Evolutionary conservation across 2,888 invertebrate genomes (phyloP).

Genomic region (Himalopsyche kuldschensis): DNA sequence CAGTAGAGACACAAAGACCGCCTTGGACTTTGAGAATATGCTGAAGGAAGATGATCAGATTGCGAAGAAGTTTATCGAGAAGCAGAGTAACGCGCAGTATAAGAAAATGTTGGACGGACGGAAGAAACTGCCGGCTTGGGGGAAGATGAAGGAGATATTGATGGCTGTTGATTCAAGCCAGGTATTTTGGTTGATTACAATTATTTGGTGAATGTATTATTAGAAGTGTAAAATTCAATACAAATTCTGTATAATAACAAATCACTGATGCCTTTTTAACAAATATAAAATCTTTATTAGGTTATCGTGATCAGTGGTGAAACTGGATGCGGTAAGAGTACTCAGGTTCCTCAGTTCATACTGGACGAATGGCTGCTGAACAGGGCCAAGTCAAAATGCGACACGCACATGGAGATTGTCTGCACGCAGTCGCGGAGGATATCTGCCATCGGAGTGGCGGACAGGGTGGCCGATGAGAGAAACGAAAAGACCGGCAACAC

Average conservation of each 20-base stretch:
- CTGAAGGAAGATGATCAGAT: slow-evolving; percentile 65
- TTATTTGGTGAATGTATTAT: no score
- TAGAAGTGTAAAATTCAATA: no score
- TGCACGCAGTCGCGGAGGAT: slow-evolving; percentile 92
- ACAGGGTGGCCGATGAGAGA: slow-evolving; percentile 86
- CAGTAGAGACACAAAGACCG: slow-evolving; percentile 57
- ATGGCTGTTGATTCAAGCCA: slow-evolving; percentile 65
- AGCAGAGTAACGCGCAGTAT: slow-evolving; percentile 64
- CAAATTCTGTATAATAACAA: no score
- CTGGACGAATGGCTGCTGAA: slow-evolving; percentile 81
- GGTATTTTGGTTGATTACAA: slow-evolving; percentile 49
- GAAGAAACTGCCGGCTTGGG: slow-evolving; percentile 73
- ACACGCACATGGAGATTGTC: slow-evolving; percentile 77
- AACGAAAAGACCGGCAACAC: slow-evolving; percentile 76
- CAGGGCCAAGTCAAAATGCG: slow-evolving; percentile 52
- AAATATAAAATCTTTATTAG: slow-evolving; percentile 44
- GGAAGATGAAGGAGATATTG: slow-evolving; percentile 69
- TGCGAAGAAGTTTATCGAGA: slow-evolving; percentile 63
- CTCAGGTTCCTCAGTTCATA: slow-evolving; percentile 92
- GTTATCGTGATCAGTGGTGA: slow-evolving; percentile 79
- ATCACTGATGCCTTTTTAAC: not conserved
- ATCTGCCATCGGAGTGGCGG: slow-evolving; percentile 90
- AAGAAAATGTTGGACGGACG: slow-evolving; percentile 66
- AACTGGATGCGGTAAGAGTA: slow-evolving; percentile 83
- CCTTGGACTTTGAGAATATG: slow-evolving; percentile 58